phyloP scores from a whole-genome alignment of 2,113 vertebrate genomes.

The Chloroceryle aenea region DNA sequence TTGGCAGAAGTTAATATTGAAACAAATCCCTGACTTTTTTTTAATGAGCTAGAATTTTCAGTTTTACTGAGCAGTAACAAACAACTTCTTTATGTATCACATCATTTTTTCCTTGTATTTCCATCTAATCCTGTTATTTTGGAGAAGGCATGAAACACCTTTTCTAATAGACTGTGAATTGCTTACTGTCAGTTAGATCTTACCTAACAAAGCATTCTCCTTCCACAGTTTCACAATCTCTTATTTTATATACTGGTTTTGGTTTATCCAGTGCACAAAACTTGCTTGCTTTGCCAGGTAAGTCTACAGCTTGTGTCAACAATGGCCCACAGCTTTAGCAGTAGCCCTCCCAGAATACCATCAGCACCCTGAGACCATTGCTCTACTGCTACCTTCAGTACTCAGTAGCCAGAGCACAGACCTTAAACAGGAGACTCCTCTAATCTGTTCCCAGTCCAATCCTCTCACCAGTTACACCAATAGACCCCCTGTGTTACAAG shows the following conservation, averaged over 20 bases:
- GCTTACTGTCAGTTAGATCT: neutral
- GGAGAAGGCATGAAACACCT: neutral
- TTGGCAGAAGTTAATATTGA: neutral
- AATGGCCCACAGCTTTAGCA: neutral
- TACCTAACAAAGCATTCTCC: neutral
- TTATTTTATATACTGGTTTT: neutral
- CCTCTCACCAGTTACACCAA: neutral
- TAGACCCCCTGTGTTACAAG: accelerated
- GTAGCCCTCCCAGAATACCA: neutral
- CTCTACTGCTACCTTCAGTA: neutral
- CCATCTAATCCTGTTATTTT: neutral
- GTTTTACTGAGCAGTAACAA: neutral
- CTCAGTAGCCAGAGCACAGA: neutral
- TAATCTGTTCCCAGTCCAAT: neutral
- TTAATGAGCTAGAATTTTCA: neutral
- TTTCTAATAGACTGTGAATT: neutral
- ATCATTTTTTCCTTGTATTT: neutral
- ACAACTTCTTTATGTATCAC: neutral
- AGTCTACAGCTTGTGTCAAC: neutral
- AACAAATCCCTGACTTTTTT: neutral
- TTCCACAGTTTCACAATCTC: neutral
- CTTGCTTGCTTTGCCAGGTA: neutral
- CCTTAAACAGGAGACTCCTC: neutral
- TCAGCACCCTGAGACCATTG: neutral
- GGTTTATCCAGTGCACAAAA: neutral